A percentile compares a stretch with the other conserved stretches of the same genome.
These are phyloP conservation scores for Pao palembangensis DNA, from an alignment of 2,113 vertebrate species.

Conservation along the genomic window DNA sequence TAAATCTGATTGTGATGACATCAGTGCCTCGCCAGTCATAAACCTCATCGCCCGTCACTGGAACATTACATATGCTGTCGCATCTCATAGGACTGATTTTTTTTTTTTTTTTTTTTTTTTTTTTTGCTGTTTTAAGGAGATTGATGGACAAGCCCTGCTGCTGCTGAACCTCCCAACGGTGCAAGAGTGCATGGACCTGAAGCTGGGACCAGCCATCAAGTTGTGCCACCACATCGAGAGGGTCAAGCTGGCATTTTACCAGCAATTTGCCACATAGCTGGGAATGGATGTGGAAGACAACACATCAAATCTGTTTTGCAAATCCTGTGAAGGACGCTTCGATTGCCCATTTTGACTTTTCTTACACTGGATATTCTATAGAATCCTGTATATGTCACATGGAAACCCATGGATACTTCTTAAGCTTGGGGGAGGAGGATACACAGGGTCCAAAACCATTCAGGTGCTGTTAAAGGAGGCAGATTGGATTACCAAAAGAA, in stretches of 20 bases:
- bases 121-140: slow-evolving; percentile 79
- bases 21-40: too few species aligned
- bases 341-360: slow-evolving; percentile 27
- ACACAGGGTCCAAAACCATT: too few species aligned
- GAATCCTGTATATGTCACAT: slow-evolving; percentile 26
- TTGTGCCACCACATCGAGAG: slow-evolving; percentile 98
- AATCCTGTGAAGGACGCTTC: slow-evolving; percentile 35
- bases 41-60: too few species aligned
- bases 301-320: slow-evolving; percentile 25
- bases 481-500: slow-evolving; percentile 1
- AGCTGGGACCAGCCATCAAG: slow-evolving; percentile 95
- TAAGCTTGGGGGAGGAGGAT: slow-evolving; percentile 2
- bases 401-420: background rate
- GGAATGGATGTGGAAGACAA: slow-evolving; percentile 43
- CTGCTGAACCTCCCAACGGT: slow-evolving; percentile 95
- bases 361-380: slow-evolving; percentile 44
- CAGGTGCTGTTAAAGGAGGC: background rate
- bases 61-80: too few species aligned
- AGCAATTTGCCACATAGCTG: slow-evolving; percentile 91
- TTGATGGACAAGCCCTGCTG: slow-evolving; percentile 95
- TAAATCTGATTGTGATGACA: too few species aligned
- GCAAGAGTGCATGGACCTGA: slow-evolving; percentile 99
- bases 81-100: too few species aligned
- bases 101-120: background rate
- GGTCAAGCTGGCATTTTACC: slow-evolving; percentile 97